These are phyloP conservation scores for Danaus chrysippus DNA, from an alignment of 2,888 invertebrate species.

Conservation along the genomic window DNA sequence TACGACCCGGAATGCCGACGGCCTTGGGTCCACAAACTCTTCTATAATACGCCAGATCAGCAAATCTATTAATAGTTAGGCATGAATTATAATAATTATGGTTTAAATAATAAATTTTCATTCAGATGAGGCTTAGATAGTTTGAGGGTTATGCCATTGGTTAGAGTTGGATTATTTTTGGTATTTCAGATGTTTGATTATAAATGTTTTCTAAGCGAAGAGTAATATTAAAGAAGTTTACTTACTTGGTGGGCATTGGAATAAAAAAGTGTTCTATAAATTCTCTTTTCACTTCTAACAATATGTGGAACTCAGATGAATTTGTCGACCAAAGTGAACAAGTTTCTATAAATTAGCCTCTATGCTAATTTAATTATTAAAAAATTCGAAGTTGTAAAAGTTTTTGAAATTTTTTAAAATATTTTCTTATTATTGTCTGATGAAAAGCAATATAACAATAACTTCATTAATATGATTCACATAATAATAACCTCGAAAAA, in stretches of 20 bases:
- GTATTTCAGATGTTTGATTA: no score
- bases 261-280: conserved; percentile 84
- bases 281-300: conserved; percentile 85
- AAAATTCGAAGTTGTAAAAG: conserved; percentile 27
- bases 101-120: background rate
- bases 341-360: conserved; percentile 71
- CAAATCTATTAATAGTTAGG: conserved; percentile 46
- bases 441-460: background rate
- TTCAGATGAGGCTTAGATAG: no score
- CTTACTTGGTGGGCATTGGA: conserved; percentile 78
- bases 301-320: conserved; percentile 85
- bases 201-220: background rate
- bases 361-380: conserved; percentile 51
- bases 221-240: conserved; percentile 34
- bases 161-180: no score
- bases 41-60: conserved; percentile 68
- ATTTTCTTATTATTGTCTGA: no score
- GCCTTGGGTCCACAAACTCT: conserved; percentile 68
- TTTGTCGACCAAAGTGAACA: conserved; percentile 86
- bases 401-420: no score
- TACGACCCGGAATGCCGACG: conserved; percentile 66
- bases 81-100: no score
- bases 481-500: conserved; percentile 79
- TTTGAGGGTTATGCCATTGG: no score
- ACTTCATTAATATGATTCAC: background rate